Evolutionary conservation across 1,140 invertebrate species (phyloP), one percentile per base, ranked within the genome.

Genomic region (Lasioglossum albipes): DNA sequence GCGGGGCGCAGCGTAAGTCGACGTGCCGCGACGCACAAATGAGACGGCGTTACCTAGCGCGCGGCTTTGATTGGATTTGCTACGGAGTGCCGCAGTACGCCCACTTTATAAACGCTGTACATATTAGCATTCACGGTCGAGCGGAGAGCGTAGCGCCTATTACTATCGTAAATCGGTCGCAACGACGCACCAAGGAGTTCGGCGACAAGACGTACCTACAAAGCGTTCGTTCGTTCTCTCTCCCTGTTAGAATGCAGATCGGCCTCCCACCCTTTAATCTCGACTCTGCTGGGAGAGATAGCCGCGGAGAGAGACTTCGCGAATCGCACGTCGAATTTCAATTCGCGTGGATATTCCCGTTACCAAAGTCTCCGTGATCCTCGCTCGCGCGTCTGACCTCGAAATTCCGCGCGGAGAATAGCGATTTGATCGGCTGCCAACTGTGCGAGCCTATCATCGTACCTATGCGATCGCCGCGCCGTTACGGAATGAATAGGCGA

Each of bases 51-150:
- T 74, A 65, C 67, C 83, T 86, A 79, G 79, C 42, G 79, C 42
- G 45, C 22, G 73, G 71, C 80, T 91, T 91, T 92, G 91, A 92
- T 92, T 91, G 87, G 86, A 92, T 91, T 91, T 90, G 89, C 86
- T 81, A 91, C 87, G 89, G 86, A 84, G 88, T 61, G 82, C 69
- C 79, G 72, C 83, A 59, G 41, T 82, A 84, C 90, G 89, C 91
- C 90, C 89, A 92, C 90, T 85, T 54, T 78, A 74, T 64, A 64
- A 83, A 84, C 75, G 85, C 73, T 9, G 74, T 82, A 27, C 27
- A 27, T 27, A 88, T 91, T 89, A 91, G 84, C 85, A 90, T 90
- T 90, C 84, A 88, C 65, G 80, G 70, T 67, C 69, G 57, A 49
- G 75, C 80, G 54, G 54, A 69, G 57, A 59, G 70, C 52, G 31